Percentiles rank a stretch among this genome's conserved stretches.
Evolutionary conservation across 2,797 vertebrate genomes (phyloP).

Genomic region (Margarornis squamiger): DNA sequence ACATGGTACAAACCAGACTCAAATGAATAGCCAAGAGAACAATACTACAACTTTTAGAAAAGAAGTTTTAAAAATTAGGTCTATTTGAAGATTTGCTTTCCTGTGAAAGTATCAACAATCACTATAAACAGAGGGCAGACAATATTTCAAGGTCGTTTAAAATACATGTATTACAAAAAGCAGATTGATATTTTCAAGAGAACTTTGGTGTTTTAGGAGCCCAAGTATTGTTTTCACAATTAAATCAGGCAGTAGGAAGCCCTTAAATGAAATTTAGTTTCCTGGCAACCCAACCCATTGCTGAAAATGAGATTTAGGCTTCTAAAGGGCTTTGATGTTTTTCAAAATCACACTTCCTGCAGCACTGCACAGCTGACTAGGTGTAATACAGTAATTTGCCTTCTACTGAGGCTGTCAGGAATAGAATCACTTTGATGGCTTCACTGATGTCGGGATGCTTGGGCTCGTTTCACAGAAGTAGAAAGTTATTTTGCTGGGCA

Average conservation of each 20-base stretch:
- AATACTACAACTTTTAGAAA: not conserved
- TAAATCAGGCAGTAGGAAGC: constrained; percentile 19
- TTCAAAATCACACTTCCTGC: constrained; percentile 40
- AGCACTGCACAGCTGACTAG: constrained; percentile 13
- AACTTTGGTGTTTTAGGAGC: not conserved
- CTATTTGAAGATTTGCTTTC: not conserved
- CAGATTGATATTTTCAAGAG: not conserved
- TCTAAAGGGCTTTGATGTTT: constrained; percentile 37
- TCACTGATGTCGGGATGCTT: not conserved
- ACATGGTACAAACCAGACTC: not conserved
- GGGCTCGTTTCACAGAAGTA: not conserved
- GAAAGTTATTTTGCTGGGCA: not conserved
- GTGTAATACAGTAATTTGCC: not conserved
- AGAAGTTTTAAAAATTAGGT: not conserved
- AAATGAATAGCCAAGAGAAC: not conserved
- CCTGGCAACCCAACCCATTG: constrained; percentile 45
- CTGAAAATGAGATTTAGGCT: constrained; percentile 54
- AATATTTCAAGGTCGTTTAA: not conserved
- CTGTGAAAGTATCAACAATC: not conserved
- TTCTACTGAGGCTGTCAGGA: not conserved
- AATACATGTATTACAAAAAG: fast-evolving
- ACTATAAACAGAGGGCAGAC: not conserved
- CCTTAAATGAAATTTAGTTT: constrained; percentile 59
- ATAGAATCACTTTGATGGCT: not conserved
- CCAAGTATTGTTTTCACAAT: constrained; percentile 20